Evolutionary conservation across 2,113 vertebrate genomes (phyloP).

Genomic region (Ceyx cyanopectus): DNA sequence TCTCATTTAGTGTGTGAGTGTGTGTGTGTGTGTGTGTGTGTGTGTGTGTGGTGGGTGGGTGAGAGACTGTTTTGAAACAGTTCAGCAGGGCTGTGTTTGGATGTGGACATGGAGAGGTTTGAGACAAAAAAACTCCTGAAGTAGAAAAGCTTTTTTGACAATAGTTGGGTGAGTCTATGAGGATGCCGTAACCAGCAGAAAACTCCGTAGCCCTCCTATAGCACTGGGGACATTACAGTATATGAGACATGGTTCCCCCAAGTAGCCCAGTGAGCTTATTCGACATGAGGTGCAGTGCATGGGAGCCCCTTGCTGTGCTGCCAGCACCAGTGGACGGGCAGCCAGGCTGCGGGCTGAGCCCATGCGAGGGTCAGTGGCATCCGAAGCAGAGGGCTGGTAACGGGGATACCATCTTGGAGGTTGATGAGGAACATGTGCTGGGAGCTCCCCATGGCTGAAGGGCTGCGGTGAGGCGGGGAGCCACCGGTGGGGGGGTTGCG

Average conservation of each 20-base stretch:
- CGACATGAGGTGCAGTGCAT: conserved; percentile 79
- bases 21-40: conserved; percentile 57
- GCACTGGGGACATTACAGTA: conserved; percentile 47
- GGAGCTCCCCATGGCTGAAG: background rate
- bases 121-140: conserved; percentile 38
- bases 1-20: conserved; percentile 62
- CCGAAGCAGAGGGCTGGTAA: background rate
- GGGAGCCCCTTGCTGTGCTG: conserved; percentile 54
- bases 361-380: conserved; percentile 41
- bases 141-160: conserved; percentile 49
- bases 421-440: conserved; percentile 32
- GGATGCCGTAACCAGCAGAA: conserved; percentile 36
- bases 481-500: background rate
- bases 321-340: background rate
- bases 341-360: background rate
- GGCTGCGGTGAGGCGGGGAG: background rate
- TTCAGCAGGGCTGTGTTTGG: conserved; percentile 74
- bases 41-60: conserved; percentile 60
- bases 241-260: conserved; percentile 34
- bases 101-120: conserved; percentile 20
- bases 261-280: conserved; percentile 51
- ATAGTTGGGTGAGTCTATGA: conserved; percentile 48
- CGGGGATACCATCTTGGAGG: conserved; percentile 54
- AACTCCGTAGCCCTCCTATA: conserved; percentile 35
- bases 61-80: conserved; percentile 40